These are phyloP conservation scores for Aphyosemion australe DNA, from an alignment of 2,113 vertebrate species.

Conservation along the genomic window DNA sequence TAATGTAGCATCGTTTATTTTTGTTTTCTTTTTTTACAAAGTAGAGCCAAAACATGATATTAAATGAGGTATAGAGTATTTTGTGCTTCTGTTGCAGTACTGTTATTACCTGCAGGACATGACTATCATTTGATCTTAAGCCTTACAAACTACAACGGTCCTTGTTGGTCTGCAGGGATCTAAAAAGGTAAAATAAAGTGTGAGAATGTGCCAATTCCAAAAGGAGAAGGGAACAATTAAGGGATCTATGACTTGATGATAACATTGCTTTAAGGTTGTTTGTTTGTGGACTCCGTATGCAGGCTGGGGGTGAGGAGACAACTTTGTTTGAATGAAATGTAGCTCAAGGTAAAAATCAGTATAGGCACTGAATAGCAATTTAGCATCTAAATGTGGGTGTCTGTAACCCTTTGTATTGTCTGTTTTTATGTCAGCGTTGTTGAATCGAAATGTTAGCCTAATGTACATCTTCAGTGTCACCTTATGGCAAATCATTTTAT, in stretches of 20 bases:
- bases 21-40: no score
- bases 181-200: not conserved
- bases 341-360: not conserved
- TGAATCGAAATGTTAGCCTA: not conserved
- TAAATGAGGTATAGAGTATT: no score
- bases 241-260: no score
- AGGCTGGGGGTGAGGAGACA: not conserved
- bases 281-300: not conserved
- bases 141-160: no score
- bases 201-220: not conserved
- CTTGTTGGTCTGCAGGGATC: not conserved
- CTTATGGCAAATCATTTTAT: no score
- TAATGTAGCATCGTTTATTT: no score
- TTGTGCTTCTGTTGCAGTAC: no score
- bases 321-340: not conserved
- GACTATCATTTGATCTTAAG: not conserved
- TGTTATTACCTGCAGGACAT: not conserved
- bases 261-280: not conserved
- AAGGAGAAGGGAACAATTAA: not conserved
- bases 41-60: no score
- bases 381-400: not conserved
- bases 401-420: not conserved
- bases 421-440: not conserved
- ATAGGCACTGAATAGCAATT: not conserved
- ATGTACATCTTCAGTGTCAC: not conserved